Conservation (phyloP, 2,797 vertebrate species). For the Tympanoctomys barrerae region DNA sequence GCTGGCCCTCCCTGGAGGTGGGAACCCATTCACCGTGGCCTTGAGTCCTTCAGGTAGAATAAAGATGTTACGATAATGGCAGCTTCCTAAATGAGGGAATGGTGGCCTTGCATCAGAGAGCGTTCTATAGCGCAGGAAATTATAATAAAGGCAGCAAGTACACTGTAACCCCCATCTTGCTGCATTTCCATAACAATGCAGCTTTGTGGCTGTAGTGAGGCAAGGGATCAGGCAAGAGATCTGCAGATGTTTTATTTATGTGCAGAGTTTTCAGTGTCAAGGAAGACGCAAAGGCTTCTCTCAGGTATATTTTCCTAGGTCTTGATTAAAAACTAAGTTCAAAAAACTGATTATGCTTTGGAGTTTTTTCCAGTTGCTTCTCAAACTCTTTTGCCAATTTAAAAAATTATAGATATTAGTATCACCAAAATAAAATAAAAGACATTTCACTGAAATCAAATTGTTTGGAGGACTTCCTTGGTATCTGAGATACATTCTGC, state of each 20-base stretch:
- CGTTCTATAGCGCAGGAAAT: slow-evolving; percentile 79
- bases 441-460: background rate
- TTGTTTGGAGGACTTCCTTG: background rate
- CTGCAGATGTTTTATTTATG: slow-evolving; percentile 51
- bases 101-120: slow-evolving; percentile 87
- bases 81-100: slow-evolving; percentile 87
- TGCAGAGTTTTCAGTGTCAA: slow-evolving; percentile 20
- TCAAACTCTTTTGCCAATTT: slow-evolving; percentile 31
- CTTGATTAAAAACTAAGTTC: slow-evolving; percentile 10
- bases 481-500: background rate
- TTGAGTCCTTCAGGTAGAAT: slow-evolving; percentile 87
- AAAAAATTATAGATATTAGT: background rate
- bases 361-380: slow-evolving; percentile 44
- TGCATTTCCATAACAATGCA: slow-evolving; percentile 84
- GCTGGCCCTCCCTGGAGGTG: slow-evolving; percentile 79
- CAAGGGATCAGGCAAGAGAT: background rate
- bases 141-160: slow-evolving; percentile 87
- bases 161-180: slow-evolving; percentile 78
- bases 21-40: slow-evolving; percentile 86
- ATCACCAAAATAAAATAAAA: slow-evolving; percentile 3
- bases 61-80: slow-evolving; percentile 87
- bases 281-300: background rate
- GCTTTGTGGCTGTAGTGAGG: slow-evolving; percentile 16
- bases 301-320: slow-evolving; percentile 14
- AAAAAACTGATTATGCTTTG: slow-evolving; percentile 2